phyloP scores from a whole-genome alignment of 1,140 invertebrate species.

The Bombus sylvicola region DNA sequence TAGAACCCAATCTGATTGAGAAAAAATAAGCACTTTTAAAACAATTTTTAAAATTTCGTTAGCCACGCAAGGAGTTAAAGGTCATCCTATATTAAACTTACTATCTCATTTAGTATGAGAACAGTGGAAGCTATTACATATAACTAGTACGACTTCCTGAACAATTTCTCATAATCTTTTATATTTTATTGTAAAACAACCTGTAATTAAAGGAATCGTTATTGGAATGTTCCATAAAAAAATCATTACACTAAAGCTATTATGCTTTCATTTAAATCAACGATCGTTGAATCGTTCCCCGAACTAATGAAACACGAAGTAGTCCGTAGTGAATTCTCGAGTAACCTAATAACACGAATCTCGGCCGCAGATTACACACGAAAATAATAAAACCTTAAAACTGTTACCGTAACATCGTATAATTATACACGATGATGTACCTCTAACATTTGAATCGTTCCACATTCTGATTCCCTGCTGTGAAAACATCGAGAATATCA shows the following conservation, averaged over 20 bases:
- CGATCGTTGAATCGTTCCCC: neutral
- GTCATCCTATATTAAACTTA: neutral
- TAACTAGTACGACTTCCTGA: neutral
- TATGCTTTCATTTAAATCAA: neutral
- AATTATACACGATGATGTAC: neutral
- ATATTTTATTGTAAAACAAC: too few relatives aligned
- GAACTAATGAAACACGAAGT: neutral
- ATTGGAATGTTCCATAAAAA: neutral
- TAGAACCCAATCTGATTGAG: neutral
- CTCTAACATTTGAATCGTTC: neutral
- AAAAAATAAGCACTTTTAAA: neutral
- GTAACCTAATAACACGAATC: neutral
- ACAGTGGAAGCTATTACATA: neutral
- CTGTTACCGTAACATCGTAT: neutral
- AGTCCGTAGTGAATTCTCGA: neutral
- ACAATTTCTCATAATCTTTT: too few relatives aligned
- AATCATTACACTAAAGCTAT: neutral
- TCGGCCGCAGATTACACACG: neutral
- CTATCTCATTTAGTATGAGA: neutral
- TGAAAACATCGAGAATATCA: neutral
- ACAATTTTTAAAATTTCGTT: neutral
- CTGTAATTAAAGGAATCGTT: neutral
- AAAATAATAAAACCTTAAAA: neutral
- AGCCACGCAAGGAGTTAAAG: neutral
- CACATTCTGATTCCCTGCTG: neutral